Evolutionary conservation across 2,888 invertebrate genomes (phyloP).

Genomic region (Gymnocheta viridis): DNA sequence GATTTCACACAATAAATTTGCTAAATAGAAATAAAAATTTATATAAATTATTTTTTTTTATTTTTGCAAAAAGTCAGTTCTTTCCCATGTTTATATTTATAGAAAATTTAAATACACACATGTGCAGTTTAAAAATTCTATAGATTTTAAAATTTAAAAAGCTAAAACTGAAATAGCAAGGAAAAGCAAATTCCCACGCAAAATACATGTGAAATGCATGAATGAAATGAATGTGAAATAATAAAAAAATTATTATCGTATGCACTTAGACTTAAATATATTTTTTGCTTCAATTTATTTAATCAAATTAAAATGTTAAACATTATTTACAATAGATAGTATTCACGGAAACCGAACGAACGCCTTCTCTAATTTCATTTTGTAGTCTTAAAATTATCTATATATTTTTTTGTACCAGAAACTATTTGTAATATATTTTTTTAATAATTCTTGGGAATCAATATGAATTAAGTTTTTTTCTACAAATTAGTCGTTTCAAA

Average conservation of each 20-base stretch:
- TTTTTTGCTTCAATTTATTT: background rate
- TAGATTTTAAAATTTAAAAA: slow-evolving; percentile 23
- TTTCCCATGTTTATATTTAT: slow-evolving; percentile 5
- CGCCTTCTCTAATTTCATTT: background rate
- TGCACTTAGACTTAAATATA: too few species aligned
- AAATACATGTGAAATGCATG: slow-evolving; percentile 16
- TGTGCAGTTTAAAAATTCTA: slow-evolving; percentile 29
- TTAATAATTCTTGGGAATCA: background rate
- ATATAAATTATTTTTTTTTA: slow-evolving; percentile 42
- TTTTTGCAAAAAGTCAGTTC: slow-evolving; percentile 32
- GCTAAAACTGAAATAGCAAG: slow-evolving; percentile 11
- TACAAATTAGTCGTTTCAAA: slow-evolving; percentile 11
- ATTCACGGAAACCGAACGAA: background rate
- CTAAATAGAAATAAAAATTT: slow-evolving; percentile 17
- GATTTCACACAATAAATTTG: slow-evolving; percentile 49
- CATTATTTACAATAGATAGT: background rate
- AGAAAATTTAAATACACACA: slow-evolving; percentile 20
- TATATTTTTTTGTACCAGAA: background rate
- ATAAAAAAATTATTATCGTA: slow-evolving; percentile 1
- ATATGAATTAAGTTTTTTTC: background rate
- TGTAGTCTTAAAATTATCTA: background rate
- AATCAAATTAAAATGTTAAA: slow-evolving; percentile 53
- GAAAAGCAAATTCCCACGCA: slow-evolving; percentile 47
- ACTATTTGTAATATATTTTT: background rate
- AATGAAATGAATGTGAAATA: slow-evolving; percentile 20